Conservation (phyloP, 2,113 vertebrate genomes). For the Herpailurus yagouaroundi region DNA sequence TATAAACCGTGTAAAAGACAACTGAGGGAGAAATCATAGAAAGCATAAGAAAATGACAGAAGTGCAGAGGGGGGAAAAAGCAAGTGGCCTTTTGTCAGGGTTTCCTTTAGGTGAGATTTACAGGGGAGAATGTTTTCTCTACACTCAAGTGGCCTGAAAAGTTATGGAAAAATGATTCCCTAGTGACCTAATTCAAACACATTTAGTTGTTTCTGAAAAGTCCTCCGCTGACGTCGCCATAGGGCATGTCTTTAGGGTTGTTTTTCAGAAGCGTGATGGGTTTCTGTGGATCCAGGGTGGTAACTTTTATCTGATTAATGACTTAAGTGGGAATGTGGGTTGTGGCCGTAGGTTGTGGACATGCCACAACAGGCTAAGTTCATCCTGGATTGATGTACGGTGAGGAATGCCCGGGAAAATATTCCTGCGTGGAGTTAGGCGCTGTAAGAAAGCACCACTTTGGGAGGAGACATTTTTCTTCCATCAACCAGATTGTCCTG, state of each 20-base stretch:
- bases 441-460: not conserved
- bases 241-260: not conserved
- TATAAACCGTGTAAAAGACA: not conserved
- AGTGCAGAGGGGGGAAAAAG: rapidly evolving
- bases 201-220: not conserved
- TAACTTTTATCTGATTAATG: not conserved
- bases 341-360: not conserved
- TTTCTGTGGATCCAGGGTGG: not conserved
- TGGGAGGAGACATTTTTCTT: not conserved
- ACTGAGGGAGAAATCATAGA: not conserved
- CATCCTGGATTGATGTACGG: not conserved
- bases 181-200: not conserved
- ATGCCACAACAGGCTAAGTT: not conserved
- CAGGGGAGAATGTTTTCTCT: not conserved
- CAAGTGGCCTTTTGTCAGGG: not conserved
- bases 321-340: not conserved
- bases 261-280: not conserved
- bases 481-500: not conserved
- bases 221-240: not conserved
- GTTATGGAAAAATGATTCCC: not conserved
- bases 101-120: not conserved
- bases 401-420: not conserved
- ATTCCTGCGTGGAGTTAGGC: not conserved
- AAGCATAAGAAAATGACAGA: slow-evolving; percentile 9
- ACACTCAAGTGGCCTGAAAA: not conserved